Evolutionary conservation across 2,113 vertebrate genomes (phyloP).

Genomic region (Oryzias celebensis): DNA sequence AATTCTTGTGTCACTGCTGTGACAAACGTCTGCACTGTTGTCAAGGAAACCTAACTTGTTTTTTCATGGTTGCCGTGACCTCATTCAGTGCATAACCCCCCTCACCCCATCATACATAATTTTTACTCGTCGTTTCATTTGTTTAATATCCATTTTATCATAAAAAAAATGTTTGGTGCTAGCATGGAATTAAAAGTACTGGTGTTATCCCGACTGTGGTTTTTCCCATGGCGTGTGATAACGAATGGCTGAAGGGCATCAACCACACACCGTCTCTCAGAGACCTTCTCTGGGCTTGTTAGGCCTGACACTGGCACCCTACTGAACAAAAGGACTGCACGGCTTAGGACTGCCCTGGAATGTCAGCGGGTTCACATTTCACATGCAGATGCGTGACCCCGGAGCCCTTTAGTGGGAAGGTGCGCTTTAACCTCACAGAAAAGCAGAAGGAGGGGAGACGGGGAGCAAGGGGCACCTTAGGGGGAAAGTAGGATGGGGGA

Average conservation of each 20-base stretch:
- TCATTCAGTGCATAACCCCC: constrained; percentile 33
- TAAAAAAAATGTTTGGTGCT: constrained; percentile 7
- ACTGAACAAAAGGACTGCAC: constrained; percentile 88
- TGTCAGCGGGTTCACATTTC: constrained; percentile 96
- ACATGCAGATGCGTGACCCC: constrained; percentile 95
- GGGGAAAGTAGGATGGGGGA: constrained; percentile 55
- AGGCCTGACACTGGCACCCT: constrained; percentile 87
- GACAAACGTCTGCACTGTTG: constrained; percentile 39
- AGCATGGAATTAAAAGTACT: constrained; percentile 8
- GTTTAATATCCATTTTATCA: constrained; percentile 5
- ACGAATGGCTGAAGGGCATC: constrained; percentile 32
- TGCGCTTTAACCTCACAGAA: constrained; percentile 80
- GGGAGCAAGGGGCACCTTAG: constrained; percentile 73
- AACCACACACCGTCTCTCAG: constrained; percentile 39
- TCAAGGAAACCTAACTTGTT: constrained; percentile 48
- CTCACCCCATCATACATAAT: constrained; percentile 13
- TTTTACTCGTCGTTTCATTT: constrained; percentile 26
- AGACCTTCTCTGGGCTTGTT: constrained; percentile 79
- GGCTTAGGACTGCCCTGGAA: constrained; percentile 85
- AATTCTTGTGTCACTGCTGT: constrained; percentile 17
- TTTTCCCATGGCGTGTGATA: constrained; percentile 31
- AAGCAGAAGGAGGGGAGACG: constrained; percentile 76
- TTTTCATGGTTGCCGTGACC: constrained; percentile 37
- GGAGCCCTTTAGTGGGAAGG: constrained; percentile 84
- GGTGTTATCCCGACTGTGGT: constrained; percentile 20